Evolutionary conservation across 2,797 vertebrate species (phyloP).

Genomic region (Ceryle rudis): DNA sequence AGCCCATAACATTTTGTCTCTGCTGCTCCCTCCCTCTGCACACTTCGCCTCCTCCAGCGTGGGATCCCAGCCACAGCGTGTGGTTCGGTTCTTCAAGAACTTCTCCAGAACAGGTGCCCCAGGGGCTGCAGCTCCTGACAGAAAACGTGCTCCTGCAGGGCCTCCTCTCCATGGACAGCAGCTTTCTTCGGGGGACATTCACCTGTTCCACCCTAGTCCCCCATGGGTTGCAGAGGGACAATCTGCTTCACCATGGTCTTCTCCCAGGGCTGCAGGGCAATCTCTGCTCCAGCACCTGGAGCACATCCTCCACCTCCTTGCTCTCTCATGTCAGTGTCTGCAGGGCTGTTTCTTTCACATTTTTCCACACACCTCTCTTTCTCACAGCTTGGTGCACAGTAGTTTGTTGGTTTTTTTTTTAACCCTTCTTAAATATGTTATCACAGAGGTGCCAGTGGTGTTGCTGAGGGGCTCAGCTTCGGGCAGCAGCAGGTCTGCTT

Average conservation of each 20-base stretch:
- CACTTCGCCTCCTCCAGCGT: fast-evolving
- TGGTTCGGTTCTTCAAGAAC: neutral
- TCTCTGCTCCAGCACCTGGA: fast-evolving
- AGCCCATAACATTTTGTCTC: neutral
- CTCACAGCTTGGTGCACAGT: neutral
- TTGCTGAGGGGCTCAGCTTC: neutral
- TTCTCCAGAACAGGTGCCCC: neutral
- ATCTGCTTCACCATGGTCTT: neutral
- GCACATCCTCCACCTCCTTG: neutral
- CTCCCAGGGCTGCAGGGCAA: neutral
- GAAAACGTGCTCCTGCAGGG: neutral
- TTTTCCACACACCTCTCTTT: fast-evolving
- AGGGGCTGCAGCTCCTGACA: neutral
- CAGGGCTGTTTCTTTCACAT: neutral
- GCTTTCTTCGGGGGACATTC: neutral
- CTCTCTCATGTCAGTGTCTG: neutral
- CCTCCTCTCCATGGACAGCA: neutral
- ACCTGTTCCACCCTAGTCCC: fast-evolving
- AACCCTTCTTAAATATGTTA: neutral
- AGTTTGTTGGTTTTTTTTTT: neutral
- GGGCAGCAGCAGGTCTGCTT: neutral
- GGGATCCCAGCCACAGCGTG: fast-evolving
- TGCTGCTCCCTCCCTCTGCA: neutral
- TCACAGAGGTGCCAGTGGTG: fast-evolving
- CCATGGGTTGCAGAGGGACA: neutral